Conservation (phyloP, 2,113 vertebrate species). For the Oreochromis aureus region DNA sequence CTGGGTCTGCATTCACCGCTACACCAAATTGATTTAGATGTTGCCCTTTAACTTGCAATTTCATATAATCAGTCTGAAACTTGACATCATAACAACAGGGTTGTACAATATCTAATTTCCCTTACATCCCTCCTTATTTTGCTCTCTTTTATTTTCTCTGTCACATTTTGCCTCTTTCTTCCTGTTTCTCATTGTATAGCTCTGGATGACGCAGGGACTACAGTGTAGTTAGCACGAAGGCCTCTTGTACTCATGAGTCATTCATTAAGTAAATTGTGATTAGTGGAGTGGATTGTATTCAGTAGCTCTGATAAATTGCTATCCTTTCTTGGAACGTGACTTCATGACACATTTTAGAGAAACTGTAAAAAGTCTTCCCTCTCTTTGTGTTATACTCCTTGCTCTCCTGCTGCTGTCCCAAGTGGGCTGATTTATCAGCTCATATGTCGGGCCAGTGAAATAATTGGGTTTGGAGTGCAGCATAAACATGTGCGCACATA, state of each 20-base stretch:
- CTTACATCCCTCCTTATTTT: background rate
- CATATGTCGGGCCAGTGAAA: conserved; percentile 49
- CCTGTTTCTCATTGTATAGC: background rate
- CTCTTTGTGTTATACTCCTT: background rate
- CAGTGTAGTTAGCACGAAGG: conserved; percentile 12
- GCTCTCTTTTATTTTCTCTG: conserved; percentile 2
- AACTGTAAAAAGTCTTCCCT: conserved; percentile 12
- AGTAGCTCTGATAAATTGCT: conserved; percentile 72
- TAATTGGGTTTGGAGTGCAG: conserved; percentile 53
- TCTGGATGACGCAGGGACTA: background rate
- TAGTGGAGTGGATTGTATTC: conserved; percentile 58
- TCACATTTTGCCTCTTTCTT: background rate
- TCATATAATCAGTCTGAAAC: conserved; percentile 57
- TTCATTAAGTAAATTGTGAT: conserved; percentile 64
- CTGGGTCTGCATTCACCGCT: background rate
- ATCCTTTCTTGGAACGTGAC: conserved; percentile 58
- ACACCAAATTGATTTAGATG: conserved; percentile 54
- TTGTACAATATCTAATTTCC: conserved; percentile 39
- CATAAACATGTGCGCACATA: conserved; percentile 20
- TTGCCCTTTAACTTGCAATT: conserved; percentile 58
- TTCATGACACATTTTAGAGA: conserved; percentile 46
- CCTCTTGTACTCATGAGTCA: conserved; percentile 19
- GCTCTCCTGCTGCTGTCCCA: conserved; percentile 38
- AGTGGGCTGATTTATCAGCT: conserved; percentile 58
- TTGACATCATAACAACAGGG: conserved; percentile 40